A percentile compares a stretch with the other conserved stretches of the same genome.
These are phyloP conservation scores for Ctenomys sociabilis DNA, from an alignment of 2,113 vertebrate species.

Conservation along the genomic window DNA sequence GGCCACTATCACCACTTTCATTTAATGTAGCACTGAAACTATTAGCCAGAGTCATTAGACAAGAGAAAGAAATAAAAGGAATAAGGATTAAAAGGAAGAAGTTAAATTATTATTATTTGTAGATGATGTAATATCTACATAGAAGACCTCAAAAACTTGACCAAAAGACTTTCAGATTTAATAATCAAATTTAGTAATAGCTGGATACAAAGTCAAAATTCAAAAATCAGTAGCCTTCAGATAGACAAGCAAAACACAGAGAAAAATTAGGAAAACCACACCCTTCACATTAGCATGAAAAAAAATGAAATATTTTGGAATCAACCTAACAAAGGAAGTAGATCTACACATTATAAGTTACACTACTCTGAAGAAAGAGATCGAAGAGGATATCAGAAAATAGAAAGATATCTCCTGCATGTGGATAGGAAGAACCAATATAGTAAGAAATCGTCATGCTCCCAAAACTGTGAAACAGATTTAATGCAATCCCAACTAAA, in stretches of 20 bases:
- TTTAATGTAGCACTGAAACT: neutral
- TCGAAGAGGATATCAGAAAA: no score
- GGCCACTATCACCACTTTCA: neutral
- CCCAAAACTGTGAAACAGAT: no score
- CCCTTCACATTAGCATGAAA: neutral
- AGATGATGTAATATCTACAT: neutral
- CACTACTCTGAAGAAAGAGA: no score
- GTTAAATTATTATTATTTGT: neutral
- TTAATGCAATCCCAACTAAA: no score
- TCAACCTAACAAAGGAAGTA: neutral
- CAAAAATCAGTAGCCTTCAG: neutral
- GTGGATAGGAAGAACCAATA: no score
- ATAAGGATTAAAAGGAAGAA: neutral
- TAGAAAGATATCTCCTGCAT: no score
- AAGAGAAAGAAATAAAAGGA: neutral
- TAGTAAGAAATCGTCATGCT: no score
- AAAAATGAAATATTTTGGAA: neutral
- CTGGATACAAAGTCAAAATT: neutral
- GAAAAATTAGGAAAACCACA: neutral
- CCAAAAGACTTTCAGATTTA: neutral
- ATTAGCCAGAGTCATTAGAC: neutral
- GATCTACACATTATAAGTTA: no score
- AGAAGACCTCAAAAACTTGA: neutral
- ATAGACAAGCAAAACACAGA: neutral
- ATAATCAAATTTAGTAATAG: neutral